Evolutionary conservation across 37 sponge, comb jelly and placozoan genomes (phyloP), one percentile per base, ranked within the genome.

Genomic region (Beroe ovata): DNA sequence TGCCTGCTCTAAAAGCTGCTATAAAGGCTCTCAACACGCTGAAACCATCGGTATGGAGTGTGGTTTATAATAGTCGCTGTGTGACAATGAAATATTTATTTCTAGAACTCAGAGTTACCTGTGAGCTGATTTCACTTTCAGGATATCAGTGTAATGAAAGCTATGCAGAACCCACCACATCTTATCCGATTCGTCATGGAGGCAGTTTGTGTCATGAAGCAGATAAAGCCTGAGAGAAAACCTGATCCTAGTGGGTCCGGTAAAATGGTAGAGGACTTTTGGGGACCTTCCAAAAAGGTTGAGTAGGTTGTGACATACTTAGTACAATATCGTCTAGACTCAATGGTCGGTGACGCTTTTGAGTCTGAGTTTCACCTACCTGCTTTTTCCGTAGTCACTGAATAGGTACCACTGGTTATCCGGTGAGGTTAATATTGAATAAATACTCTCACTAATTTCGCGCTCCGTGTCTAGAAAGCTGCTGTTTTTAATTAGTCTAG

Each of bases 141-240:
- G 59, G 99, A 97, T 90, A 97, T 97, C 93, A 94, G 95, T 32
- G 91, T 95, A 19, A 95, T 97, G 89, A 97, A 97, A 59, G 69
- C 95, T 18, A 97, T 97, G 99, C 95, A 97, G 94, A 95, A 97
- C 60, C 99, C 99, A 39, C 95, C 99, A 16, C 58, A 88, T 16
- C 90, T 90, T 40, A 95, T 97, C 37, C 95, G 93, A 89, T 91
- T 97, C 59, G 95, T 94, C 33, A 97, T 97, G 99, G 99, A 97
- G 84, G 93, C 96, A 0, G 93, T 97, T 38, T 97, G 99, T 71
- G 93, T 97, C 88, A 95, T 97, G 95, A 97, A 93, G 89, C 89
- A 69, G 1, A 77, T 97, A 35, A 93, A 93, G 34, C 92, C 99
- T 41, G 99, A 97, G 90, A 91, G 99, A 39, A 97, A 95, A 89